Conservation (phyloP, 2,797 vertebrate genomes). For the Eulemur coronatus region DNA sequence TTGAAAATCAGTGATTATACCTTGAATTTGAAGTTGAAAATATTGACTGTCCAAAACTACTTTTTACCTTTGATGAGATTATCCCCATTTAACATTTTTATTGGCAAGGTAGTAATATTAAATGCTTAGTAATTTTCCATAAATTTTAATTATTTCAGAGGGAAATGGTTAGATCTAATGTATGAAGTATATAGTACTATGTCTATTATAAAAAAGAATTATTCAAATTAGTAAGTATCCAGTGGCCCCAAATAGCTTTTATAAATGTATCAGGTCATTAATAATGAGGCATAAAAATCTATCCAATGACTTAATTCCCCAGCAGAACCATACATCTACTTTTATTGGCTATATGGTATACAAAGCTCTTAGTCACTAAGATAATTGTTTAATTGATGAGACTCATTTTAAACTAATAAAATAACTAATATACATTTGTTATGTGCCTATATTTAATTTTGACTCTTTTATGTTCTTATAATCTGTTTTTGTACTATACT, state of each 20-base stretch:
- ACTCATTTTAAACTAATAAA: not conserved
- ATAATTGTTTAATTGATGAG: constrained; percentile 7
- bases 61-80: not conserved
- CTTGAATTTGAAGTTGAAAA: not conserved
- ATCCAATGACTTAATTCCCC: not conserved
- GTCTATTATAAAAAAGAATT: not conserved
- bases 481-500: not conserved
- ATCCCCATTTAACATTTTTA: not conserved
- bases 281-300: not conserved
- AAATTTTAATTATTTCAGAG: not conserved
- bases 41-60: not conserved
- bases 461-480: not conserved
- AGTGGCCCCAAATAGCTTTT: not conserved
- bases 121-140: not conserved
- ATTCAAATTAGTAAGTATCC: not conserved
- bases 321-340: not conserved
- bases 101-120: not conserved
- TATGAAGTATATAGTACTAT: not conserved
- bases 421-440: not conserved
- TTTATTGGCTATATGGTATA: not conserved
- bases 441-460: not conserved
- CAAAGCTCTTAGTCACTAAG: not conserved
- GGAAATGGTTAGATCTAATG: not conserved
- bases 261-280: not conserved
- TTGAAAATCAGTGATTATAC: not conserved